A percentile compares a stretch with the other conserved stretches of the same genome.
Conservation (phyloP, 2,113 vertebrate genomes). For the Syngnathoides biaculeatus region DNA sequence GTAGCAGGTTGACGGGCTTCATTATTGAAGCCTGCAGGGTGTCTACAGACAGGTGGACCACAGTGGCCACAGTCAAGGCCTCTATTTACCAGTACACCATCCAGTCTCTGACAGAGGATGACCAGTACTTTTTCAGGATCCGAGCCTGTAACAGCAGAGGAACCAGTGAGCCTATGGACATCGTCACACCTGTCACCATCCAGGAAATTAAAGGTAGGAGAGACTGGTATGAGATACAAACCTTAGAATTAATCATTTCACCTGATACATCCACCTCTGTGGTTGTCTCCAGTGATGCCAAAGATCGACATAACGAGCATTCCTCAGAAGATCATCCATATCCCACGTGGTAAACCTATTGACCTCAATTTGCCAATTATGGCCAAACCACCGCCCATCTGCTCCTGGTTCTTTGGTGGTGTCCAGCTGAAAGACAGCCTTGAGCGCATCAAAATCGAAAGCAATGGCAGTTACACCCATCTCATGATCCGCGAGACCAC, state of each 20-base stretch:
- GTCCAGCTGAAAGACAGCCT: slow-evolving; percentile 87
- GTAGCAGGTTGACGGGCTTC: slow-evolving; percentile 88
- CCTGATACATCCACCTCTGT: neutral
- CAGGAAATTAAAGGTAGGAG: slow-evolving; percentile 86
- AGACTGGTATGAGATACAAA: neutral
- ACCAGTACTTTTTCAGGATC: slow-evolving; percentile 93
- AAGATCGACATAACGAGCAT: slow-evolving; percentile 88
- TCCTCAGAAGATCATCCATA: slow-evolving; percentile 88
- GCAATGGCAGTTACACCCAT: slow-evolving; percentile 78
- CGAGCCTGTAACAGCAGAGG: slow-evolving; percentile 93
- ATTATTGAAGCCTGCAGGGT: slow-evolving; percentile 89
- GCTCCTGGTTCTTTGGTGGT: slow-evolving; percentile 87
- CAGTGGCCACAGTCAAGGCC: slow-evolving; percentile 83
- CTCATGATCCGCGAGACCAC: slow-evolving; percentile 91
- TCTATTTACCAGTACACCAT: slow-evolving; percentile 80
- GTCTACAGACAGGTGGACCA: slow-evolving; percentile 88
- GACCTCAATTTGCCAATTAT: slow-evolving; percentile 87
- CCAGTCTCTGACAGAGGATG: slow-evolving; percentile 87
- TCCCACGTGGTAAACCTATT: slow-evolving; percentile 86
- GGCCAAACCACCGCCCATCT: slow-evolving; percentile 84
- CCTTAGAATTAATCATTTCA: neutral
- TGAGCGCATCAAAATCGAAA: slow-evolving; percentile 90
- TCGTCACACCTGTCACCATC: slow-evolving; percentile 83
- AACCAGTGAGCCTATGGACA: slow-evolving; percentile 88
- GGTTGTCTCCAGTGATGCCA: slow-evolving; percentile 76